Percentiles rank a stretch among this genome's conserved stretches.
These are phyloP conservation scores for Macrosiphum euphorbiae DNA, from an alignment of 2,888 invertebrate genomes.

Conservation along the genomic window DNA sequence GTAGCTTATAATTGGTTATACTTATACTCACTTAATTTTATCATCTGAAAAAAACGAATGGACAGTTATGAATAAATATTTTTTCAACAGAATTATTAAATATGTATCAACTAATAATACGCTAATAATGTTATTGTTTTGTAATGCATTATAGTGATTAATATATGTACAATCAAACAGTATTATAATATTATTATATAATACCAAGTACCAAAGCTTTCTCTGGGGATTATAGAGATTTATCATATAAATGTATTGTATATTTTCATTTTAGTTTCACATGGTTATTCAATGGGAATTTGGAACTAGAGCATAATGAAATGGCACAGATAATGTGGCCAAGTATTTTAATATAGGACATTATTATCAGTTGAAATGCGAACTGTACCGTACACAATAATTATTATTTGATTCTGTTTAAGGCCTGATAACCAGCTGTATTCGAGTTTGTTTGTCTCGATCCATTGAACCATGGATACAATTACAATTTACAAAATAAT, in stretches of 20 bases:
- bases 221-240: conserved; percentile 15
- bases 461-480: conserved; percentile 38
- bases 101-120: not conserved
- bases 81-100: not conserved
- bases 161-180: not conserved
- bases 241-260: conserved; percentile 8
- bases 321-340: not conserved
- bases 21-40: no score
- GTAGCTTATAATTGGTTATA: no score
- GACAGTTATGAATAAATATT: not conserved
- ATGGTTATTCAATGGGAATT: not conserved
- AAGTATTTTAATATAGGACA: conserved; percentile 24
- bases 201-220: not conserved
- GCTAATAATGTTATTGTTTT: not conserved
- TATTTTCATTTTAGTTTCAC: conserved; percentile 39
- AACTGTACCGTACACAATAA: not conserved
- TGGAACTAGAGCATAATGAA: conserved; percentile 9
- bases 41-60: not conserved
- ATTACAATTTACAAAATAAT: conserved; percentile 1
- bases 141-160: not conserved
- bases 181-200: not conserved
- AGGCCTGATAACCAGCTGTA: conserved; percentile 24
- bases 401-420: conserved; percentile 37
- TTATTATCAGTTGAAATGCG: not conserved
- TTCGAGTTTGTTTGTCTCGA: conserved; percentile 14